A percentile compares a stretch with the other conserved stretches of the same genome.
These are phyloP conservation scores for Carcharodon carcharias DNA, from an alignment of 2,797 vertebrate species.

Conservation along the genomic window DNA sequence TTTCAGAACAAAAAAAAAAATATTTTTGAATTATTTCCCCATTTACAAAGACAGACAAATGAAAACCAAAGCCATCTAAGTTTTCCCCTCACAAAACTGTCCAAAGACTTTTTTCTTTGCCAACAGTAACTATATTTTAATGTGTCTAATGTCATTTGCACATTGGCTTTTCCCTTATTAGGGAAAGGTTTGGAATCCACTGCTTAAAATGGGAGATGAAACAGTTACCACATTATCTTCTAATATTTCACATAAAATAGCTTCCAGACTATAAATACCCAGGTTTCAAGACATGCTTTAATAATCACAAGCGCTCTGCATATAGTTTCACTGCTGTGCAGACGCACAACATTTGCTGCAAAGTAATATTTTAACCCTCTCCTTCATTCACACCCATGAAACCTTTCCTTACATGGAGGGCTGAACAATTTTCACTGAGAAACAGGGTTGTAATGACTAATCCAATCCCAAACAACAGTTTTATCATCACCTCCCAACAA, in stretches of 20 bases:
- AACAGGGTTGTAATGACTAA: too few species aligned
- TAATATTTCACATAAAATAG: slow-evolving; percentile 37
- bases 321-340: slow-evolving; percentile 8
- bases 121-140: not conserved
- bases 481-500: not conserved
- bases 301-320: not conserved
- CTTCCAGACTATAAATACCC: slow-evolving; percentile 34
- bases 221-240: slow-evolving; percentile 33
- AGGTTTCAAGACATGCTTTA: slow-evolving; percentile 33
- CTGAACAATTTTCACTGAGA: not conserved
- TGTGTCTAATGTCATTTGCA: not conserved
- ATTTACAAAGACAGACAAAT: not conserved
- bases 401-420: not conserved
- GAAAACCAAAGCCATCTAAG: not conserved
- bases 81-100: not conserved
- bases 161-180: slow-evolving; percentile 19
- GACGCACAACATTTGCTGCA: slow-evolving; percentile 13
- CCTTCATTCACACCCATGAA: not conserved
- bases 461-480: not conserved
- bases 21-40: not conserved
- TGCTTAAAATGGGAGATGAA: slow-evolving; percentile 27
- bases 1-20: not conserved
- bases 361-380: slow-evolving; percentile 17
- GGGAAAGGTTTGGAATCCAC: slow-evolving; percentile 5
- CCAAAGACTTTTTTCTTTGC: not conserved